phyloP scores from a whole-genome alignment of 64 coral and sea anemone genomes.

The Montipora efflorescens region DNA sequence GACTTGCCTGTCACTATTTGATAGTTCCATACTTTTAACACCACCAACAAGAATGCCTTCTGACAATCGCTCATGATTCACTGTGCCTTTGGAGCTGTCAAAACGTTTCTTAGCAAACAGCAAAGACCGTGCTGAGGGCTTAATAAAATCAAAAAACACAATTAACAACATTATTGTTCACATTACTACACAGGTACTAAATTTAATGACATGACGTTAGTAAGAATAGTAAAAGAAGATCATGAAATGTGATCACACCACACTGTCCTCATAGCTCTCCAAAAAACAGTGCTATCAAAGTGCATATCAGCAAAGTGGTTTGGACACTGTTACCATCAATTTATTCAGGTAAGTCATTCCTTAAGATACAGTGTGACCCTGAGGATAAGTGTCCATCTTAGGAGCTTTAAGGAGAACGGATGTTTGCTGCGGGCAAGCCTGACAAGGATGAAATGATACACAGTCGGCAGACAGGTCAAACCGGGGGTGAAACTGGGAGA shows the following conservation, averaged over 20 bases:
- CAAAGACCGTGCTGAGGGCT: conserved; percentile 46
- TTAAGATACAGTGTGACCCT: not conserved
- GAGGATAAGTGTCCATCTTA: not conserved
- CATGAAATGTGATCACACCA: too few species aligned
- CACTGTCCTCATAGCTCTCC: too few species aligned
- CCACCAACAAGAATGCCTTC: conserved; percentile 31
- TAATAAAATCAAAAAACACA: conserved; percentile 23
- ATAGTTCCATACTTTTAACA: conserved; percentile 11
- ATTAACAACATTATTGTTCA: too few species aligned
- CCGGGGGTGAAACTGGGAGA: not conserved
- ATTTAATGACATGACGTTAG: too few species aligned
- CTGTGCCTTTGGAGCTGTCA: conserved; percentile 37
- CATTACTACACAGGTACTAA: too few species aligned
- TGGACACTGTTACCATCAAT: too few species aligned
- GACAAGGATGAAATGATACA: not conserved
- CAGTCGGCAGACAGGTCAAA: not conserved
- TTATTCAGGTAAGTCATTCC: too few species aligned
- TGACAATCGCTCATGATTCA: conserved; percentile 38
- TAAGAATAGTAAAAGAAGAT: too few species aligned
- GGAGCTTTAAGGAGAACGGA: not conserved
- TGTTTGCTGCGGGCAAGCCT: not conserved
- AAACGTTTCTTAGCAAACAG: conserved; percentile 61
- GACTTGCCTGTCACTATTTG: conserved; percentile 28
- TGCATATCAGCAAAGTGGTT: too few species aligned
- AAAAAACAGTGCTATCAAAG: too few species aligned